Conservation (phyloP, 2,113 vertebrate genomes). For the Romanogobio albipinnatus region DNA sequence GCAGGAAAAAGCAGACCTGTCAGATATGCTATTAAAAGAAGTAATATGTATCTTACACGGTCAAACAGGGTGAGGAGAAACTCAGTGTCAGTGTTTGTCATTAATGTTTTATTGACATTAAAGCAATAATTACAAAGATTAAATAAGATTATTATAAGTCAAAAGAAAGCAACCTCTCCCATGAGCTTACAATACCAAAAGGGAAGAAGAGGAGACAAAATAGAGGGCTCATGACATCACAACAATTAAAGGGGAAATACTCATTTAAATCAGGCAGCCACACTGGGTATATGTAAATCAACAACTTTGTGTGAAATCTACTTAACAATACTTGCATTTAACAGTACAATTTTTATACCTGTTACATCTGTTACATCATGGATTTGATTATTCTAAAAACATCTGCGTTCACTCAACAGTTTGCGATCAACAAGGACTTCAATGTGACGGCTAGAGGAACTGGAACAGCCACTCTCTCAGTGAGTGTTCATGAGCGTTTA, state of each 20-base stretch:
- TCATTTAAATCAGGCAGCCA: too few relatives aligned
- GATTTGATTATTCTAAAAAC: background rate
- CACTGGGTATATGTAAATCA: too few relatives aligned
- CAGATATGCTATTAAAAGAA: constrained; percentile 61
- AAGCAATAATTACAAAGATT: background rate
- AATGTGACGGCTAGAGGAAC: constrained; percentile 75
- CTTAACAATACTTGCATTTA: too few relatives aligned
- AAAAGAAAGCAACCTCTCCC: too few relatives aligned
- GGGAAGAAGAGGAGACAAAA: too few relatives aligned
- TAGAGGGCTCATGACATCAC: too few relatives aligned
- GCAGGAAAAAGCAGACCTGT: constrained; percentile 62
- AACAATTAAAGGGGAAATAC: too few relatives aligned
- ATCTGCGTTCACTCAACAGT: constrained; percentile 54
- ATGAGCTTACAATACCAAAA: too few relatives aligned
- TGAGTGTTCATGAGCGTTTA: constrained; percentile 56
- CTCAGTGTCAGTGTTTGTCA: background rate
- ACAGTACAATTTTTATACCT: too few relatives aligned
- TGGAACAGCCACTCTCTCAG: constrained; percentile 77
- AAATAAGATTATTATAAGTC: too few relatives aligned
- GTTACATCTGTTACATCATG: background rate
- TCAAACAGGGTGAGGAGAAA: constrained; percentile 44
- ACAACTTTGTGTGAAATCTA: too few relatives aligned
- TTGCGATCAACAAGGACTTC: constrained; percentile 73
- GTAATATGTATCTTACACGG: constrained; percentile 54
- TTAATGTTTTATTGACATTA: too few relatives aligned